Percentiles rank a stretch among this genome's conserved stretches.
phyloP scores from a whole-genome alignment of 2,797 vertebrate species.

The Tokudaia tokunoshimensis region DNA sequence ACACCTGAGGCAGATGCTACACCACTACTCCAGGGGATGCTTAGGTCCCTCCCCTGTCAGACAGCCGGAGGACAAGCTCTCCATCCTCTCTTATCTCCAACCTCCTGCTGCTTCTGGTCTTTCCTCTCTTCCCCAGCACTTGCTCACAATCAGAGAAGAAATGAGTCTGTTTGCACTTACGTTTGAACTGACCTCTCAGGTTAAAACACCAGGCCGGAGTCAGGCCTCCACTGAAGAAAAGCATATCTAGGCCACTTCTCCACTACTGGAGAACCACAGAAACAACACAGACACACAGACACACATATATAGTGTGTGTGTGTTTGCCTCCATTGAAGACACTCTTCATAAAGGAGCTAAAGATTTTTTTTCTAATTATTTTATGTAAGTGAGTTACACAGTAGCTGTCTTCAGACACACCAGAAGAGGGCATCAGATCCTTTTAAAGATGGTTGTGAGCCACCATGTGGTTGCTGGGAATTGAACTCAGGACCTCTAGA shows the following conservation, averaged over 20 bases:
- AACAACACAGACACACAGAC: neutral
- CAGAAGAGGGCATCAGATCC: too few species aligned
- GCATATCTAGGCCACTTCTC: neutral
- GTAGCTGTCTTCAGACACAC: too few species aligned
- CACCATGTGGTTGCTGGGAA: too few species aligned
- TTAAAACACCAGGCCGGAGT: neutral
- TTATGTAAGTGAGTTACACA: too few species aligned
- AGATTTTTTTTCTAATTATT: too few species aligned
- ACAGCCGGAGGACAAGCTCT: neutral
- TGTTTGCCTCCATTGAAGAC: neutral
- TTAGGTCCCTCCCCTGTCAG: neutral
- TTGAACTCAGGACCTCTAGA: too few species aligned
- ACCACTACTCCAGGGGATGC: neutral
- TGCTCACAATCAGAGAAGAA: slow-evolving; percentile 30
- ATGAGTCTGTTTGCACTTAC: slow-evolving; percentile 9
- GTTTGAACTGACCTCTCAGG: neutral
- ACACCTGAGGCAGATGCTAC: neutral
- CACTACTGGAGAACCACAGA: slow-evolving; percentile 35
- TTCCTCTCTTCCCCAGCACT: neutral
- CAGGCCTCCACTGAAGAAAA: neutral
- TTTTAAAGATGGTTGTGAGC: too few species aligned
- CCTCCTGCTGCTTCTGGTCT: slow-evolving; percentile 5
- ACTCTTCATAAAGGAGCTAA: neutral
- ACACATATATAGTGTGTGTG: neutral
- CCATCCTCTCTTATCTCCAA: neutral